Conservation (phyloP, 2,888 invertebrate species). For the Candidula unifasciata region DNA sequence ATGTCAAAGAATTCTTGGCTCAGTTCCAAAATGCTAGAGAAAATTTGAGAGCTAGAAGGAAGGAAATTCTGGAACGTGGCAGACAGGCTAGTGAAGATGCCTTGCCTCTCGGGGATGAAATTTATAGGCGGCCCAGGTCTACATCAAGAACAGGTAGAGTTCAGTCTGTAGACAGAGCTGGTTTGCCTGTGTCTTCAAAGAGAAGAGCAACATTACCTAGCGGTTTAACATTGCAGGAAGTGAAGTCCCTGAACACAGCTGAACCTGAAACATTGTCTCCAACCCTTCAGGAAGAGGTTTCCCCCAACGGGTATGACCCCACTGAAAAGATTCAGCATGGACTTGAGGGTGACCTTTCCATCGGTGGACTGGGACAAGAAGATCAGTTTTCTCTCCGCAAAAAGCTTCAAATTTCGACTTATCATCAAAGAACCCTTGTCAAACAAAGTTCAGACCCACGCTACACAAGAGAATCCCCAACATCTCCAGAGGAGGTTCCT, state of each 20-base stretch:
- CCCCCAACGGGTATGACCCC: neutral
- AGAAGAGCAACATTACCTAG: neutral
- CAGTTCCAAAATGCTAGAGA: slow-evolving; percentile 54
- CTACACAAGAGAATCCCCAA: neutral
- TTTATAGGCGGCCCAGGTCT: slow-evolving; percentile 9
- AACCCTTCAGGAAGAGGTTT: neutral
- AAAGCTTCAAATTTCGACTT: neutral
- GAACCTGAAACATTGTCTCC: too few species aligned
- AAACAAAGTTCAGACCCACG: slow-evolving; percentile 40
- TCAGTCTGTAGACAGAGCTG: slow-evolving; percentile 51
- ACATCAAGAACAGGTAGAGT: slow-evolving; percentile 41
- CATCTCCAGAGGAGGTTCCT: slow-evolving; percentile 7
- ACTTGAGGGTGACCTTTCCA: neutral
- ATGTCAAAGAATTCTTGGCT: slow-evolving; percentile 42
- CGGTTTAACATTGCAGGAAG: neutral
- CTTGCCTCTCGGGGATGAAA: slow-evolving; percentile 13
- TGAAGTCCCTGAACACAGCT: neutral
- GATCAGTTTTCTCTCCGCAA: slow-evolving; percentile 26
- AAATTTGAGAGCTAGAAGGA: slow-evolving; percentile 46
- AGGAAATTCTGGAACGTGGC: slow-evolving; percentile 47
- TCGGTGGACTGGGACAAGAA: neutral
- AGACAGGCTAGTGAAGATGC: slow-evolving; percentile 28
- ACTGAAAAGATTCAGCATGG: neutral
- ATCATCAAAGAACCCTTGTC: neutral
- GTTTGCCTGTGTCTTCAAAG: neutral